A percentile compares a stretch with the other conserved stretches of the same genome.
phyloP scores from a whole-genome alignment of 30 jellyfish, hydroid and myxozoan genomes.

The Cassiopea andromeda region DNA sequence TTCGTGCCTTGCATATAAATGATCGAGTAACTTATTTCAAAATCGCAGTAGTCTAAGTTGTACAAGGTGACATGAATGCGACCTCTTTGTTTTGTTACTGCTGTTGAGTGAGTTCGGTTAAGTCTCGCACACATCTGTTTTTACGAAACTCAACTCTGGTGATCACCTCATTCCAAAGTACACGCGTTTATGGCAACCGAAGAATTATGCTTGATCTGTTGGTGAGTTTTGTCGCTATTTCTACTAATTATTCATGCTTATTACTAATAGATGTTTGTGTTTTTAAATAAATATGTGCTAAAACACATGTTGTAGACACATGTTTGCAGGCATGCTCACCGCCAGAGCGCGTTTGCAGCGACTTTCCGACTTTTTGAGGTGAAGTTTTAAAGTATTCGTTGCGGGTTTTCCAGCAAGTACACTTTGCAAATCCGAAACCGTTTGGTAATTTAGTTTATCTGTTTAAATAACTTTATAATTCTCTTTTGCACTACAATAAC shows the following conservation, averaged over 20 bases:
- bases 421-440: neutral
- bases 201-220: slow-evolving; percentile 86
- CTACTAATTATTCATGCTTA: neutral
- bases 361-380: neutral
- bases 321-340: neutral
- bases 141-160: slow-evolving; percentile 6
- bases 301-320: neutral
- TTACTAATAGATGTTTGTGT: neutral
- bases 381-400: neutral
- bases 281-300: neutral
- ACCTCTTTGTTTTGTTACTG: neutral
- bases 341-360: neutral
- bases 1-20: slow-evolving; percentile 55
- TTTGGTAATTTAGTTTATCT: neutral
- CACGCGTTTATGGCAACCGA: slow-evolving; percentile 87
- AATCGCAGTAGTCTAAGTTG: slow-evolving; percentile 16
- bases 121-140: slow-evolving; percentile 46
- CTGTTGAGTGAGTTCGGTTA: slow-evolving; percentile 20
- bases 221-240: slow-evolving; percentile 73
- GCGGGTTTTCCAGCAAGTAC: neutral
- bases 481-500: too few relatives aligned
- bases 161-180: slow-evolving; percentile 3
- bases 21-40: slow-evolving; percentile 43
- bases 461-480: too few relatives aligned
- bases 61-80: neutral